A percentile compares a stretch with the other conserved stretches of the same genome.
These are phyloP conservation scores for Cetoscarus ocellatus DNA, from an alignment of 2,797 vertebrate species.

Conservation along the genomic window DNA sequence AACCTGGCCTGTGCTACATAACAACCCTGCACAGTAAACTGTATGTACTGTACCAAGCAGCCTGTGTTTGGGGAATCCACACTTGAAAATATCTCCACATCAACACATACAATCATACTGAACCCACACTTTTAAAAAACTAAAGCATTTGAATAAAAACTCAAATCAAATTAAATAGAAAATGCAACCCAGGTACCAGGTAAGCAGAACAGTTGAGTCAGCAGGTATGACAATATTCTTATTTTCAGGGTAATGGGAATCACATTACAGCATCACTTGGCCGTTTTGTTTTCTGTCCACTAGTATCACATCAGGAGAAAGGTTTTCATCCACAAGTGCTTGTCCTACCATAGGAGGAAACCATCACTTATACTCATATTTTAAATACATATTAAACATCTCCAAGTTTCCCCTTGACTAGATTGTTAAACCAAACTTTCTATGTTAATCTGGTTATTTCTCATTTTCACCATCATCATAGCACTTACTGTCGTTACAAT, in stretches of 20 bases:
- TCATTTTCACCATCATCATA: slow-evolving; percentile 68
- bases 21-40: slow-evolving; percentile 62
- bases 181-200: slow-evolving; percentile 67
- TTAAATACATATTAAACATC: slow-evolving; percentile 58
- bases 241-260: slow-evolving; percentile 55
- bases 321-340: slow-evolving; percentile 61
- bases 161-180: slow-evolving; percentile 29
- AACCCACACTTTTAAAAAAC: slow-evolving; percentile 45
- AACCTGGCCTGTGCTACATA: slow-evolving; percentile 71
- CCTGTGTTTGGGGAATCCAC: slow-evolving; percentile 15
- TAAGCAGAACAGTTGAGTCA: slow-evolving; percentile 67
- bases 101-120: slow-evolving; percentile 45
- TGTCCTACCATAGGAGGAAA: slow-evolving; percentile 99
- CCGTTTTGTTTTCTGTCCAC: slow-evolving; percentile 50
- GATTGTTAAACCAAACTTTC: slow-evolving; percentile 50
- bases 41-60: slow-evolving; percentile 34
- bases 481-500: slow-evolving; percentile 64
- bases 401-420: slow-evolving; percentile 41
- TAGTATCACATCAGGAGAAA: slow-evolving; percentile 60
- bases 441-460: slow-evolving; percentile 65
- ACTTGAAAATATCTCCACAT: slow-evolving; percentile 40
- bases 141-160: slow-evolving; percentile 47
- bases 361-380: slow-evolving; percentile 86
- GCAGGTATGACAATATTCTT: slow-evolving; percentile 62
- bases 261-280: slow-evolving; percentile 54